phyloP scores from a whole-genome alignment of 2,797 vertebrate genomes.

The Serranus cabrilla region DNA sequence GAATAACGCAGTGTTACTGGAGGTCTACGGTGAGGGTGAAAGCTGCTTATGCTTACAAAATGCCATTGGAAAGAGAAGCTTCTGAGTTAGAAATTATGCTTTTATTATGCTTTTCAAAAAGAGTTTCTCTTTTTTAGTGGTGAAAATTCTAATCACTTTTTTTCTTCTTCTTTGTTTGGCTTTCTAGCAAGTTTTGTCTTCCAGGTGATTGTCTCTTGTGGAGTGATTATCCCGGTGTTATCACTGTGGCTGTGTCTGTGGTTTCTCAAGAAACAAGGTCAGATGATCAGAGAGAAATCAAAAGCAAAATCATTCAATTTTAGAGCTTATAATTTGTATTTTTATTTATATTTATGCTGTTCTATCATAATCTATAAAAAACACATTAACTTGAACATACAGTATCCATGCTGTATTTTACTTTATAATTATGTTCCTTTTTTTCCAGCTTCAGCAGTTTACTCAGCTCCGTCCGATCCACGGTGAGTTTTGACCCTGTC shows the following conservation, averaged over 20 bases:
- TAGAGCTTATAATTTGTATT: background rate
- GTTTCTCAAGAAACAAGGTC: conserved; percentile 28
- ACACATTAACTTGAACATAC: background rate
- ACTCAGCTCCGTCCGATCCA: background rate
- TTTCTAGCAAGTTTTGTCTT: conserved; percentile 12
- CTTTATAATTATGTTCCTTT: background rate
- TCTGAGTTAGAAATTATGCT: no score
- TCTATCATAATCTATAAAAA: background rate
- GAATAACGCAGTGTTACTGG: conserved; percentile 29
- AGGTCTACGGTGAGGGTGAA: conserved; percentile 43
- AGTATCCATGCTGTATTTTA: background rate
- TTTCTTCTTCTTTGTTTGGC: background rate
- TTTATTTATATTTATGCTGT: no score
- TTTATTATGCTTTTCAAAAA: background rate
- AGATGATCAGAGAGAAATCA: background rate
- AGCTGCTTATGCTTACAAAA: background rate
- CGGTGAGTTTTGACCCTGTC: conserved; percentile 29
- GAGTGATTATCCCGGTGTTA: background rate
- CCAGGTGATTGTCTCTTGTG: rapidly evolving
- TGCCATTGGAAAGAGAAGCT: background rate
- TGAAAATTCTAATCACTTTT: background rate
- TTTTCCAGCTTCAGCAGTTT: conserved; percentile 7
- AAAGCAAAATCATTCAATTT: background rate
- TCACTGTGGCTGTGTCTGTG: conserved; percentile 3
- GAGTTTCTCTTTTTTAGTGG: background rate